These are phyloP conservation scores for Agrochola litura DNA, from an alignment of 2,888 invertebrate genomes.

Conservation along the genomic window DNA sequence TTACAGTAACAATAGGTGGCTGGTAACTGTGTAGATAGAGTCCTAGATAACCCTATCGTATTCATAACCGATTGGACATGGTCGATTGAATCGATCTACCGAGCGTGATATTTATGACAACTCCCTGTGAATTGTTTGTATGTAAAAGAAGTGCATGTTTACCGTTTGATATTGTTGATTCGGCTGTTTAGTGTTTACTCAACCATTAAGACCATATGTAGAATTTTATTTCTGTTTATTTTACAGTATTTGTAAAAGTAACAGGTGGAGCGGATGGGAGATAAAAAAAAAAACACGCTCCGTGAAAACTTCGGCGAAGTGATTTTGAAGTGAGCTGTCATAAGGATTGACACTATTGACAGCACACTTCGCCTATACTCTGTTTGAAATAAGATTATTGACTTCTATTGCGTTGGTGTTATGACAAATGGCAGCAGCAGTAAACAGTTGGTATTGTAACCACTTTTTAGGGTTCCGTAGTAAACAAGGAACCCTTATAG, in stretches of 20 bases:
- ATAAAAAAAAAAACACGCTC: no score
- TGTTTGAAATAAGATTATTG: no score
- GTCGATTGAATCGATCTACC: conserved; percentile 5
- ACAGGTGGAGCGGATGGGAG: no score
- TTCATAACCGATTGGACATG: conserved; percentile 20
- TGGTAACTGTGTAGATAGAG: background rate
- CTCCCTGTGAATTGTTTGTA: background rate
- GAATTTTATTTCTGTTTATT: background rate
- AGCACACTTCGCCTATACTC: no score
- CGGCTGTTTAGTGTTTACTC: background rate
- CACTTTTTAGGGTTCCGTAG: no score
- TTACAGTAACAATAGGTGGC: background rate
- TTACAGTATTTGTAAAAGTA: background rate
- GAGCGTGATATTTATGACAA: conserved; percentile 19
- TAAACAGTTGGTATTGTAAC: no score
- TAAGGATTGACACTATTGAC: no score
- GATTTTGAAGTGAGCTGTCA: no score
- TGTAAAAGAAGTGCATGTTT: background rate
- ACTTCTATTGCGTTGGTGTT: no score
- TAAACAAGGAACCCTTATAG: no score
- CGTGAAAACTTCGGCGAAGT: no score
- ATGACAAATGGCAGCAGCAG: no score
- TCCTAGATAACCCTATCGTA: conserved; percentile 6
- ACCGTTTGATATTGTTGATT: background rate
- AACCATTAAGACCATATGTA: background rate